Evolutionary conservation across 2,888 invertebrate species (phyloP).

Genomic region (Aphodius sticticus): DNA sequence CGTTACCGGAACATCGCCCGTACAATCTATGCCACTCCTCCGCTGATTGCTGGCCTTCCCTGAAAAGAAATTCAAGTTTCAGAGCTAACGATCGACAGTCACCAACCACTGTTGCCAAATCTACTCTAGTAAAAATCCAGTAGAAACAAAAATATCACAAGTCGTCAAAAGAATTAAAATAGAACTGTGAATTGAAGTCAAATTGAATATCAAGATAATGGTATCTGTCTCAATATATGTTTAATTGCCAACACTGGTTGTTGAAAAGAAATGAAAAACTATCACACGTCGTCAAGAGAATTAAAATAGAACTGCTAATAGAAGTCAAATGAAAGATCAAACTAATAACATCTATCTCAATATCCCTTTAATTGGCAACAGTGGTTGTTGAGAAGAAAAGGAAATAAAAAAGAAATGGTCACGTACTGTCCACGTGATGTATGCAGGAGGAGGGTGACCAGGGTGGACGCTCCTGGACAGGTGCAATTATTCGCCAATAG

Average conservation of each 20-base stretch:
- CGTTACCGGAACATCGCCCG: conserved; percentile 98
- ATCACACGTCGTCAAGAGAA: too few species aligned
- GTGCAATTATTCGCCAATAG: conserved; percentile 98
- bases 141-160: too few species aligned
- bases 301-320: too few species aligned
- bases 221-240: too few species aligned
- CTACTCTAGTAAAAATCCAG: conserved; percentile 10
- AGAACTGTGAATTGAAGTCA: too few species aligned
- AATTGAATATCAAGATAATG: too few species aligned
- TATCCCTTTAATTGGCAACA: not conserved
- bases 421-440: conserved; percentile 98
- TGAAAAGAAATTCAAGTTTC: conserved; percentile 57
- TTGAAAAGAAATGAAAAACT: too few species aligned
- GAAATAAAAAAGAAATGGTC: not conserved
- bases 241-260: too few species aligned
- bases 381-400: not conserved
- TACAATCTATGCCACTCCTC: conserved; percentile 99
- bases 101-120: conserved; percentile 11
- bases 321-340: too few species aligned
- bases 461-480: conserved; percentile 95
- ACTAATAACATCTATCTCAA: not conserved
- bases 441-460: conserved; percentile 94
- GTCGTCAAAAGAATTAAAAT: too few species aligned
- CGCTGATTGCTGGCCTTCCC: conserved; percentile 92
- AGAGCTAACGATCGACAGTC: not conserved